A percentile compares a stretch with the other conserved stretches of the same genome.
Conservation (phyloP, 2,888 invertebrate genomes). For the Saturnia japonica region DNA sequence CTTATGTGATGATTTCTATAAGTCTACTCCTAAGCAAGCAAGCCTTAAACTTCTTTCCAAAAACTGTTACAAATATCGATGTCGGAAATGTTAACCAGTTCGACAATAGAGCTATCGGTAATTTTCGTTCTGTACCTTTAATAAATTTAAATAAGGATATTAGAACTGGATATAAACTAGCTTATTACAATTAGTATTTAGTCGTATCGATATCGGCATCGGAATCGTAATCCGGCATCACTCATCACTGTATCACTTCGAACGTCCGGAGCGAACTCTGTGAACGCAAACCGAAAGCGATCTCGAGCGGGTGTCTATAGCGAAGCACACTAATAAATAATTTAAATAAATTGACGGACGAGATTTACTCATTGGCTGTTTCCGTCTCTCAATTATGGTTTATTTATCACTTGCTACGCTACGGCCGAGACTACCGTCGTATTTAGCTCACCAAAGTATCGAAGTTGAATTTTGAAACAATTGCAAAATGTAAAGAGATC, state of each 20-base stretch:
- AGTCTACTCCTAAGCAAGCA: too few relatives aligned
- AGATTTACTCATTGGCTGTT: constrained; percentile 82
- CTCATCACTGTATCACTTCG: constrained; percentile 44
- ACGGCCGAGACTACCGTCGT: constrained; percentile 53
- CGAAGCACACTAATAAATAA: constrained; percentile 81
- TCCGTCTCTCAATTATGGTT: constrained; percentile 81
- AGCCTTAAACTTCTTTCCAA: too few relatives aligned
- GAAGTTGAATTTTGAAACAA: constrained; percentile 3
- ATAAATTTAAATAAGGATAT: neutral
- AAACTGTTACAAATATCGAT: constrained; percentile 4
- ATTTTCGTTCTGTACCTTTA: neutral
- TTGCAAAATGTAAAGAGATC: constrained; percentile 2
- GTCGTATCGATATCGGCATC: constrained; percentile 48
- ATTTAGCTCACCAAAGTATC: constrained; percentile 9
- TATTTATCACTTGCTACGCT: constrained; percentile 80
- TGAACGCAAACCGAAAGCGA: constrained; percentile 73
- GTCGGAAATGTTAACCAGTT: constrained; percentile 1
- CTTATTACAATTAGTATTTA: neutral
- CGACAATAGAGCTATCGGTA: neutral
- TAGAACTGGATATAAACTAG: neutral
- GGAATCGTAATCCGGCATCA: constrained; percentile 42
- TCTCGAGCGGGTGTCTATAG: constrained; percentile 79
- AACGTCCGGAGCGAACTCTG: constrained; percentile 69
- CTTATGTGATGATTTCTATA: too few relatives aligned
- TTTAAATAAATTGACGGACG: constrained; percentile 83